Base-by-base conservation (phyloP, 2,888 invertebrate species). In the Agonum fuliginosum region DNA sequence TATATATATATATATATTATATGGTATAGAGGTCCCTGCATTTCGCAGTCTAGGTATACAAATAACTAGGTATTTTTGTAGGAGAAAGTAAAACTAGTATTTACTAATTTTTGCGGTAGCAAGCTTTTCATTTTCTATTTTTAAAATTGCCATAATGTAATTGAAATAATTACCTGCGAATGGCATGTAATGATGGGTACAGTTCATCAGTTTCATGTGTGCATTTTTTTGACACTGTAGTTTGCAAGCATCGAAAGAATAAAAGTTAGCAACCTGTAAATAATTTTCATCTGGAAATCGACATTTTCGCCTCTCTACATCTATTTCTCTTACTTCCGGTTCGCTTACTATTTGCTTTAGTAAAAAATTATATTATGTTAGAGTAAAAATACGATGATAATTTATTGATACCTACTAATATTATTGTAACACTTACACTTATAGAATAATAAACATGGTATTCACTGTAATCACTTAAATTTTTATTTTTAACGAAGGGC, bases 161-260 rank as follows among this genome's bases (percentile, higher is more conserved):
- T 83, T 22, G 81, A 12, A 14, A n/a, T 54, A 20, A 14, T 22
- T 74, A 74, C 74, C 58, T 62, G 65, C 51, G 30, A 41, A 74
- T 24, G 74, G 74, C 74, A 74, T 74, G 27, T 58, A 74, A 12
- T 43, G 74, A 17, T 62, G 62, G 6, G 74, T 74, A 17, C 74
- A 74, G 27, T 74, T 74, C 27, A 62, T 65, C 3, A 46, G n/a
- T 12, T 22, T 19, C 2, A 74, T 8, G 2, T 74, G 74, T 2
- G 19, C 46, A 4, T 62, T 17, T 43, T 74, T 74, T 30, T 74
- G 74, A 27, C 74, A 74, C 30, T 74, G 65, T 14, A 74, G 19
- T 14, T 74, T 74, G 17, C 74, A 74, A 17, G 65, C 54, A 24
- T 62, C 27, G 19, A 27, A 74, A 20, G 74, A 62, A 62, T 74